Evolutionary conservation across 2,113 vertebrate species (phyloP).

Genomic region (Argyrosomus japonicus): DNA sequence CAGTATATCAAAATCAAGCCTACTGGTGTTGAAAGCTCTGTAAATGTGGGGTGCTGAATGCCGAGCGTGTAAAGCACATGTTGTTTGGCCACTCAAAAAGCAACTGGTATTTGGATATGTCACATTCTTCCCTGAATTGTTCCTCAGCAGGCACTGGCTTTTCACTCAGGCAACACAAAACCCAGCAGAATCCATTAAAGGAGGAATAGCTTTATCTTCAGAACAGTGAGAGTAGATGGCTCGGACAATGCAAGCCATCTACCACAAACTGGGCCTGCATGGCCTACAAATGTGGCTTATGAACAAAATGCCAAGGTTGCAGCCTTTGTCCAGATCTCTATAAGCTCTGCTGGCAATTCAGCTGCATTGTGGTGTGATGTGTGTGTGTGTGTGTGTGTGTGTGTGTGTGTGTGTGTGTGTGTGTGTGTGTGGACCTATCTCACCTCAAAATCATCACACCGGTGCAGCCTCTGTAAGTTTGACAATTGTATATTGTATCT

Average conservation of each 20-base stretch:
- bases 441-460: neutral
- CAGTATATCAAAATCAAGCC: constrained; percentile 15
- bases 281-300: constrained; percentile 60
- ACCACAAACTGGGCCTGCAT: constrained; percentile 52
- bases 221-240: constrained; percentile 48
- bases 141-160: constrained; percentile 60
- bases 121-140: constrained; percentile 65
- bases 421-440: constrained; percentile 13
- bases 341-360: constrained; percentile 3
- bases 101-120: constrained; percentile 57
- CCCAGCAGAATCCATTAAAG: constrained; percentile 67
- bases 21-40: constrained; percentile 31
- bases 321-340: constrained; percentile 52
- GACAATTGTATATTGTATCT: neutral
- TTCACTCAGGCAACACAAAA: constrained; percentile 63
- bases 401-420: no score
- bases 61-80: constrained; percentile 21
- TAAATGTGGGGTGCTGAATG: constrained; percentile 25
- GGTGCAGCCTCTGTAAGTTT: neutral
- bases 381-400: neutral
- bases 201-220: constrained; percentile 62
- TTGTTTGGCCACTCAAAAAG: constrained; percentile 50
- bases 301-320: constrained; percentile 74
- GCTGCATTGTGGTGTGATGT: constrained; percentile 8
- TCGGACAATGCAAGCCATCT: constrained; percentile 57